Conservation (phyloP, 2,113 vertebrate genomes). For the Petrocephalus microphthalmus region DNA sequence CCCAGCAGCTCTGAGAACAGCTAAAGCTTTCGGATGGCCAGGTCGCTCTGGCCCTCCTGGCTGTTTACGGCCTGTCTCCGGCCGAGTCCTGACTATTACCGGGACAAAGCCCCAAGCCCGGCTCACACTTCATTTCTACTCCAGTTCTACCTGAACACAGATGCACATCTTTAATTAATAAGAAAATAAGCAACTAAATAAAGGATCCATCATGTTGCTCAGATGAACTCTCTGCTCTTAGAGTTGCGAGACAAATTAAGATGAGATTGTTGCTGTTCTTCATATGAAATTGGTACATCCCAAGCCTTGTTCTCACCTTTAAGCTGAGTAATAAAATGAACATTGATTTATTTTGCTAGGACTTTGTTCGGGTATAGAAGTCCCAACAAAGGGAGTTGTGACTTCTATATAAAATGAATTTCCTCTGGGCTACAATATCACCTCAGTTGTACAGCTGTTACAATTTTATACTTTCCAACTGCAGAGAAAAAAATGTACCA, state of each 20-base stretch:
- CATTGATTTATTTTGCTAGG: constrained; percentile 4
- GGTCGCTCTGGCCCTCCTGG: not conserved
- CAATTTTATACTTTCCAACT: not conserved
- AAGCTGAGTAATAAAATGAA: constrained; percentile 11
- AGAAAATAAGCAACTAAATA: not conserved
- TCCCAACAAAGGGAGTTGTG: not conserved
- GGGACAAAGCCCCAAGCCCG: not conserved
- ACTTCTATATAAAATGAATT: constrained; percentile 21
- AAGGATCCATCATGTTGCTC: not conserved
- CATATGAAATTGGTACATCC: not conserved
- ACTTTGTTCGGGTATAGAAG: not conserved
- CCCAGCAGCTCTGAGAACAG: not conserved
- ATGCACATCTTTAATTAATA: not conserved
- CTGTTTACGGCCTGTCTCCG: not conserved
- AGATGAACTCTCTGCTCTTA: not conserved
- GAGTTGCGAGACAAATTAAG: not conserved
- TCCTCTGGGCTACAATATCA: constrained; percentile 3
- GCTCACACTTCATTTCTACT: too few relatives aligned
- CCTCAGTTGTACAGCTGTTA: not conserved
- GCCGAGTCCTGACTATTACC: not conserved
- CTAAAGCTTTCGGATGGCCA: not conserved
- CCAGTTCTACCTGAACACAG: not conserved
- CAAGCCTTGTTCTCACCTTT: not conserved
- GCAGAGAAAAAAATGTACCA: not conserved
- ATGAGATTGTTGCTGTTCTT: not conserved